A percentile compares a stretch with the other conserved stretches of the same genome.
phyloP scores from a whole-genome alignment of 2,888 invertebrate genomes.

The Fragum sueziense region DNA sequence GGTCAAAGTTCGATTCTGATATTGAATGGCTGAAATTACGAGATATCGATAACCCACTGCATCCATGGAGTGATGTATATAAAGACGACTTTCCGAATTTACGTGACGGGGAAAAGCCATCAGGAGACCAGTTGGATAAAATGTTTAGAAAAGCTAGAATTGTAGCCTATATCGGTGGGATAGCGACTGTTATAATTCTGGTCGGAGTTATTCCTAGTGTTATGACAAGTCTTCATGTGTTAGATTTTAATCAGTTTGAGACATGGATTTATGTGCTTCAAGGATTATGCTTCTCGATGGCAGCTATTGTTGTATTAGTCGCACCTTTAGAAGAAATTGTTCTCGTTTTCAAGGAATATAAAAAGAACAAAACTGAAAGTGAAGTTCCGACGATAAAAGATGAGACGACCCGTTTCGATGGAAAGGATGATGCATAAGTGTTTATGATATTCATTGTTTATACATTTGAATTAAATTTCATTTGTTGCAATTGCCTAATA shows the following conservation, averaged over 20 bases:
- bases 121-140: slow-evolving; percentile 60
- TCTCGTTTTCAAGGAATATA: slow-evolving; percentile 40
- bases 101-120: slow-evolving; percentile 56
- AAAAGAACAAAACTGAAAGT: neutral
- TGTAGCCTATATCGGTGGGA: slow-evolving; percentile 65
- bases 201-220: slow-evolving; percentile 65
- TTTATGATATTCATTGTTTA: too few species aligned
- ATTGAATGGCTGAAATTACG: slow-evolving; percentile 67
- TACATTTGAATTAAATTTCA: too few species aligned
- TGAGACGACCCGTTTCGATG: neutral
- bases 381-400: neutral
- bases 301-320: slow-evolving; percentile 60
- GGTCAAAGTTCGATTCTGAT: slow-evolving; percentile 42
- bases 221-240: slow-evolving; percentile 65
- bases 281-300: slow-evolving; percentile 65
- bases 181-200: slow-evolving; percentile 57
- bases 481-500: too few species aligned
- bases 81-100: slow-evolving; percentile 65
- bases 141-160: slow-evolving; percentile 65
- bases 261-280: slow-evolving; percentile 65
- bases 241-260: slow-evolving; percentile 63
- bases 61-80: slow-evolving; percentile 66
- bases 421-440: neutral
- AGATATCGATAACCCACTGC: slow-evolving; percentile 71
- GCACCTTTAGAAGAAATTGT: slow-evolving; percentile 66